Evolutionary conservation across 2,888 invertebrate genomes (phyloP).

Genomic region (Netelia fuscicornis): DNA sequence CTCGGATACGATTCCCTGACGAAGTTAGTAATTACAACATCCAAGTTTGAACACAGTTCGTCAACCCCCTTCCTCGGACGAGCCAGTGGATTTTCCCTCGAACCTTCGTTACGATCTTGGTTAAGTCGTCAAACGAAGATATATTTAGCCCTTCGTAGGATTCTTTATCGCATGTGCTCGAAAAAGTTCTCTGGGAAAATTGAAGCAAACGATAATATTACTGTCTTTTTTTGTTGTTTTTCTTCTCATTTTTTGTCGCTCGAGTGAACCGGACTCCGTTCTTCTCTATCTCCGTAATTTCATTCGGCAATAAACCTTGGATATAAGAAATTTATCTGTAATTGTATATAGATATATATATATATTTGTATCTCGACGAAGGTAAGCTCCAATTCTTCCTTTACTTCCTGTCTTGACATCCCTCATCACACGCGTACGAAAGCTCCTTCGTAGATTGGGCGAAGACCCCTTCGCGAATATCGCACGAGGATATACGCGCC

Average conservation of each 20-base stretch:
- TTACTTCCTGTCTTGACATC: constrained; percentile 35
- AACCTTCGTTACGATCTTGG: background rate
- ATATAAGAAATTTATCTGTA: no score
- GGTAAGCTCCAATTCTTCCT: constrained; percentile 46
- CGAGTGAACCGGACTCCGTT: background rate
- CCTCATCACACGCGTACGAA: constrained; percentile 18
- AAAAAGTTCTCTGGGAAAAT: background rate
- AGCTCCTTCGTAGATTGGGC: constrained; percentile 35
- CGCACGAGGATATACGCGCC: background rate
- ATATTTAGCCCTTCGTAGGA: background rate
- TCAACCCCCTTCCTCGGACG: constrained; percentile 8
- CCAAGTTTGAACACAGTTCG: constrained; percentile 44
- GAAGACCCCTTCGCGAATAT: constrained; percentile 11
- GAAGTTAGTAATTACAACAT: constrained; percentile 32
- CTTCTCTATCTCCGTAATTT: constrained; percentile 10
- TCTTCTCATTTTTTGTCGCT: background rate
- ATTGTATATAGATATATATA: no score
- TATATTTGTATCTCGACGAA: background rate
- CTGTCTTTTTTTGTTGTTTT: constrained; percentile 3
- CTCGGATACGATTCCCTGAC: background rate
- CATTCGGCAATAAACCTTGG: constrained; percentile 29
- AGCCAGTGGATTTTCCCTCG: constrained; percentile 8
- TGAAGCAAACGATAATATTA: constrained; percentile 23
- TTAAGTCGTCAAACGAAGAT: constrained; percentile 3
- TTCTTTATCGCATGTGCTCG: background rate